Evolutionary conservation across 1,140 invertebrate species (phyloP).

Genomic region (Leptoteleia sp.): DNA sequence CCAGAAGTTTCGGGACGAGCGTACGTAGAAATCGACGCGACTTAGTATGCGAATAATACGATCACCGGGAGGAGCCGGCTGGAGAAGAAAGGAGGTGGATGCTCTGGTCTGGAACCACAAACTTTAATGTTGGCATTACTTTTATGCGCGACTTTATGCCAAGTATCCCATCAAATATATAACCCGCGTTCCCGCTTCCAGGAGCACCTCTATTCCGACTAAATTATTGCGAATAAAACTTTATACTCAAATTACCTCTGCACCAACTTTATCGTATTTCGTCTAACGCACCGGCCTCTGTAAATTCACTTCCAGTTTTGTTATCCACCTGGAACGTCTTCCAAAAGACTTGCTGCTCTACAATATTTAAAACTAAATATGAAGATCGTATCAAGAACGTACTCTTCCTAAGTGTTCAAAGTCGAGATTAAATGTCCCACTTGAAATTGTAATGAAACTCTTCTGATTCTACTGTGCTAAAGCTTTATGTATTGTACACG

Average conservation of each 20-base stretch:
- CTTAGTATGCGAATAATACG: conserved; percentile 60
- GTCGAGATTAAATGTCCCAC: background rate
- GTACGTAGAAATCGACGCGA: conserved; percentile 51
- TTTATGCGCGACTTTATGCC: conserved; percentile 81
- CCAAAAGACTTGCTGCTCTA: conserved; percentile 22
- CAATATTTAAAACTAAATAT: background rate
- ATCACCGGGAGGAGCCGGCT: conserved; percentile 34
- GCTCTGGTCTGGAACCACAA: conserved; percentile 78
- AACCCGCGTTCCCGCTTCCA: conserved; percentile 73
- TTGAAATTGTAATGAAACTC: background rate
- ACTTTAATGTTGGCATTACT: conserved; percentile 81
- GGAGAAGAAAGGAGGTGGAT: conserved; percentile 51
- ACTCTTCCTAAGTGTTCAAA: no score
- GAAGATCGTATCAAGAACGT: no score
- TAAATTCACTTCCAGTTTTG: conserved; percentile 54
- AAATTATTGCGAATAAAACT: conserved; percentile 82
- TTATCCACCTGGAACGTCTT: conserved; percentile 51
- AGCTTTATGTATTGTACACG: conserved; percentile 26
- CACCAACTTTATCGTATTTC: conserved; percentile 80
- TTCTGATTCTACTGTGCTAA: background rate
- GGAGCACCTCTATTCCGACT: conserved; percentile 66
- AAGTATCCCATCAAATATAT: conserved; percentile 82
- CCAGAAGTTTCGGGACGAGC: conserved; percentile 35
- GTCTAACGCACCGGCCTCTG: conserved; percentile 58
- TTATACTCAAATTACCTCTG: conserved; percentile 81